These are phyloP conservation scores for Geococcyx californianus DNA, from an alignment of 2,113 vertebrate species.

Conservation along the genomic window DNA sequence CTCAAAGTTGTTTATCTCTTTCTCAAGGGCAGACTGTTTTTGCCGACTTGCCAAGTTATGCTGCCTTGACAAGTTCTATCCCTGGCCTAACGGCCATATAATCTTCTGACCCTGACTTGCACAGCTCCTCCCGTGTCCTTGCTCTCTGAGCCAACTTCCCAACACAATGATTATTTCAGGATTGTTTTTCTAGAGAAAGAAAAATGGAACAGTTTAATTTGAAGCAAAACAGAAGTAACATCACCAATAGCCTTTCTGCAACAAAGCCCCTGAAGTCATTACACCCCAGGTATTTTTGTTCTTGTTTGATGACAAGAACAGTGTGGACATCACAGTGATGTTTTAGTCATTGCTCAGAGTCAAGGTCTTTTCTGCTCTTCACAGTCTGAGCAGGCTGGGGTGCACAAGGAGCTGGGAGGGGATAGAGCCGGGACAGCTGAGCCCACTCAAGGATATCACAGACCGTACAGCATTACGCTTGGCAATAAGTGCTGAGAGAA, in stretches of 20 bases:
- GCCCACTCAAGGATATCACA: neutral
- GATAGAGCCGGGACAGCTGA: neutral
- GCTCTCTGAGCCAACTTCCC: too few species aligned
- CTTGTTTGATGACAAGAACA: too few species aligned
- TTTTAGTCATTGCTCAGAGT: neutral
- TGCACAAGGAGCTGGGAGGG: neutral
- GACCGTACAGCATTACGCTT: neutral
- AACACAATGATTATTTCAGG: slow-evolving; percentile 88
- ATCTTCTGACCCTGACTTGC: too few species aligned
- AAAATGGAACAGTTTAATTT: neutral
- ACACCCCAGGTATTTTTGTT: neutral
- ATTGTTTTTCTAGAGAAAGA: slow-evolving; percentile 92
- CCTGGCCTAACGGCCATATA: too few species aligned
- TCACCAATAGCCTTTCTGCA: neutral
- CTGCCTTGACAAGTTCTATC: too few species aligned
- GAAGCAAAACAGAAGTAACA: neutral
- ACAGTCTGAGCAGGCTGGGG: too few species aligned
- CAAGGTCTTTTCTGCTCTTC: neutral
- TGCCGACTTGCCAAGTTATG: too few species aligned
- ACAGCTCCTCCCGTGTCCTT: too few species aligned
- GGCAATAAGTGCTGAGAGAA: neutral
- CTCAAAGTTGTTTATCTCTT: too few species aligned
- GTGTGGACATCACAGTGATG: neutral
- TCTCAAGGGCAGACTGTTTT: too few species aligned
- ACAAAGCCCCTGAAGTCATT: neutral